phyloP scores from a whole-genome alignment of 2,888 invertebrate species.

The Diaprepes abbreviatus region DNA sequence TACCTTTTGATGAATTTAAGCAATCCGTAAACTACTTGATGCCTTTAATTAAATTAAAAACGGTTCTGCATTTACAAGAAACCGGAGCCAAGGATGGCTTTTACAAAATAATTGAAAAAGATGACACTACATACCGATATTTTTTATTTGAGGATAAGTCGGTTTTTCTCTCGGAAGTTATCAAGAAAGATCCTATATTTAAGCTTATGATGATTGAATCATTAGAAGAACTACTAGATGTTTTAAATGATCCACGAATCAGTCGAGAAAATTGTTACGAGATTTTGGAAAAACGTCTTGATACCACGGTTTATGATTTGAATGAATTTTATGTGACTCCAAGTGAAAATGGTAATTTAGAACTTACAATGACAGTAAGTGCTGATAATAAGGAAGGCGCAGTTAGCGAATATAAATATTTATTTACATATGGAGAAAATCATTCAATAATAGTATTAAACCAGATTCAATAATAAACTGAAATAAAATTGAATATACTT shows the following conservation, averaged over 20 bases:
- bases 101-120: constrained; percentile 34
- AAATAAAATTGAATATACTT: too few relatives aligned
- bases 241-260: constrained; percentile 33
- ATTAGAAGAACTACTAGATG: constrained; percentile 38
- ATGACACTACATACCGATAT: constrained; percentile 12
- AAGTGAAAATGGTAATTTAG: constrained; percentile 43
- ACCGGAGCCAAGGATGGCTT: constrained; percentile 42
- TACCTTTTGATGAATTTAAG: constrained; percentile 44
- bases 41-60: constrained; percentile 43
- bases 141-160: constrained; percentile 45
- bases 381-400: neutral
- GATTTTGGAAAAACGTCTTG: constrained; percentile 51
- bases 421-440: constrained; percentile 4
- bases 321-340: constrained; percentile 45
- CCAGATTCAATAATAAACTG: constrained; percentile 1
- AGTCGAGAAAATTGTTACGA: constrained; percentile 54
- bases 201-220: constrained; percentile 37
- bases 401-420: constrained; percentile 23
- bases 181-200: constrained; percentile 43
- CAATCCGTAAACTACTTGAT: constrained; percentile 37
- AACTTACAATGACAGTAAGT: constrained; percentile 27
- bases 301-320: constrained; percentile 52
- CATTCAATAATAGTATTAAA: constrained; percentile 22
- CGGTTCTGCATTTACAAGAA: constrained; percentile 35
- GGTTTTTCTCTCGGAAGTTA: constrained; percentile 26